Evolutionary conservation across 2,888 invertebrate species (phyloP), one percentile per base, ranked within the genome.

Genomic region (Drosophila tripunctata): DNA sequence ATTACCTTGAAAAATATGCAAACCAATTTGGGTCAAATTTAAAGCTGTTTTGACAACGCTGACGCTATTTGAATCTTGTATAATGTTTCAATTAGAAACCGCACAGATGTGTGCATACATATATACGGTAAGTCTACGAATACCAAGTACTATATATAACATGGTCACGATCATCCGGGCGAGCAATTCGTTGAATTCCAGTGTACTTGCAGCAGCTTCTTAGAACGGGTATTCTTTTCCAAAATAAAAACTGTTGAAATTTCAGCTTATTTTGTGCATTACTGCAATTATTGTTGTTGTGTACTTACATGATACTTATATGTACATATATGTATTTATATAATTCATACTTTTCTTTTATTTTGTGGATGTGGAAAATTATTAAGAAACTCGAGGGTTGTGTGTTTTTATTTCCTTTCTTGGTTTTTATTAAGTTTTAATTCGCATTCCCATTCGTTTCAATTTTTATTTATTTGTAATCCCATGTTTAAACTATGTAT

Each of bases 401-500:
- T 55, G 58, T 69, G 68, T 85, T 75, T 85, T 75, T 70, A 70
- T 80, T 83, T 65, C 58, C 44, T 40, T 60, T 72, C 52, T 55
- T n/a, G n/a, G 58, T 67, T 63, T 68, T 68, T 60, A 74, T 74
- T 65, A 57, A 73, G 58, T 69, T 56, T 56, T 68, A 72, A 86
- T 86, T 80, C 70, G 75, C 68, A 74, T 75, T 76, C 63, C 66
- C 52, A 60, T 69, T 72, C 58, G 51, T 75, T 73, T 72, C 55
- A 60, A 69, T 69, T 70, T 62, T 54, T 67, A 61, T 80, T 78
- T 78, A 71, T 81, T 84, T 48, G 70, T 83, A 79, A 83, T 85
- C 87, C 74, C 83, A 79, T 82, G 67, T 85, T 81, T 85, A 85
- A 82, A 82, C 81, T 82, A 82, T 82, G 80, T 79, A 81, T 86